Percentiles rank a stretch among this genome's conserved stretches.
Evolutionary conservation across 2,113 vertebrate species (phyloP).

Genomic region (Xenopus laevis): DNA sequence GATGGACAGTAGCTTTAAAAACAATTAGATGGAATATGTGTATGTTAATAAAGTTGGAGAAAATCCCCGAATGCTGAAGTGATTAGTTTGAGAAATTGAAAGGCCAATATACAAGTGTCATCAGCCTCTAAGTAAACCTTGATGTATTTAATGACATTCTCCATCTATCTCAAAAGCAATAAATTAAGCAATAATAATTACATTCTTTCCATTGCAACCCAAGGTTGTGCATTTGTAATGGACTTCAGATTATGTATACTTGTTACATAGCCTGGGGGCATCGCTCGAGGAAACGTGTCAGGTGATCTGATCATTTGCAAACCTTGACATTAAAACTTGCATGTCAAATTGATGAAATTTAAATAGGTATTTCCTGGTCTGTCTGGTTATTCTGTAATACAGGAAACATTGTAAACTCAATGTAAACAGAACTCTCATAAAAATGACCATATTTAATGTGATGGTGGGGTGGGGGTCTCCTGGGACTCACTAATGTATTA

Average conservation of each 20-base stretch:
- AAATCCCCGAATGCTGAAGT: constrained; percentile 26
- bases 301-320: constrained; percentile 1
- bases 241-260: background rate
- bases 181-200: constrained; percentile 17
- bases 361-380: background rate
- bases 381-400: background rate
- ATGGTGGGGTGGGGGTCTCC: too few species aligned
- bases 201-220: constrained; percentile 10
- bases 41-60: constrained; percentile 36
- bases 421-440: background rate
- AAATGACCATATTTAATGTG: background rate
- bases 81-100: constrained; percentile 19
- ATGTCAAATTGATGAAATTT: constrained; percentile 5
- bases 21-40: constrained; percentile 38
- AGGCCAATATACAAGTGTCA: constrained; percentile 21
- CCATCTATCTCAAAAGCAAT: constrained; percentile 12
- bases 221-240: background rate
- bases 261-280: background rate
- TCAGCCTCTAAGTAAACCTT: constrained; percentile 18
- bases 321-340: constrained; percentile 14
- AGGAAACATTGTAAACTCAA: background rate
- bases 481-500: too few species aligned
- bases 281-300: constrained; percentile 1
- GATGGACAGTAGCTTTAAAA: constrained; percentile 42
- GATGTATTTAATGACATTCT: constrained; percentile 10